phyloP scores from a whole-genome alignment of 2,113 vertebrate genomes.

The Microtus pennsylvanicus region DNA sequence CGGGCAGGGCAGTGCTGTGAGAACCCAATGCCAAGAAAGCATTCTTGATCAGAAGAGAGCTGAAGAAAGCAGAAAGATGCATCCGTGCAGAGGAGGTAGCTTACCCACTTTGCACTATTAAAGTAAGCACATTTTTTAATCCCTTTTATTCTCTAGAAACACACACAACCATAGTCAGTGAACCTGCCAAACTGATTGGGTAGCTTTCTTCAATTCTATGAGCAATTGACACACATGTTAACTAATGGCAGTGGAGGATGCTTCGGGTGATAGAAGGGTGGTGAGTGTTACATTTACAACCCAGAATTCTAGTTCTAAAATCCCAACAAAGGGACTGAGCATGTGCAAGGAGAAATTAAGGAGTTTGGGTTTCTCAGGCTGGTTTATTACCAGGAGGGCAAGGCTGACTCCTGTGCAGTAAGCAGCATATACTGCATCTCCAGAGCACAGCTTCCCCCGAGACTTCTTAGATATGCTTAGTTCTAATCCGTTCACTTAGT shows the following conservation, averaged over 20 bases:
- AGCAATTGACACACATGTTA: background rate
- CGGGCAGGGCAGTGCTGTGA: background rate
- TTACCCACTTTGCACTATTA: background rate
- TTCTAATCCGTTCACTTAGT: constrained; percentile 42
- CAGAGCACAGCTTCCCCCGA: constrained; percentile 58
- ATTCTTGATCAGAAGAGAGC: background rate
- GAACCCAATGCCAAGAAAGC: background rate
- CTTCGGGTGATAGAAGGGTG: background rate
- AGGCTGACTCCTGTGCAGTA: constrained; percentile 71
- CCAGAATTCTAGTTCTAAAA: constrained; percentile 52
- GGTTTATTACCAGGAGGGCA: constrained; percentile 63
- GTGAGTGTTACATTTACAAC: background rate
- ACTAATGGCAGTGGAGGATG: background rate
- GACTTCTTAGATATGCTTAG: constrained; percentile 29
- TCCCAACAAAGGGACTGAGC: background rate
- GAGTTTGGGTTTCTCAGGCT: constrained; percentile 58
- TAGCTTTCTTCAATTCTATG: constrained; percentile 18
- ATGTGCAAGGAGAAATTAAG: constrained; percentile 52
- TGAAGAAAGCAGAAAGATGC: background rate
- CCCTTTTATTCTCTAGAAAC: background rate
- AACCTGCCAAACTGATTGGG: background rate
- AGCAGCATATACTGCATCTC: constrained; percentile 45
- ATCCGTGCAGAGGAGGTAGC: accelerated
- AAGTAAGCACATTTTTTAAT: background rate
- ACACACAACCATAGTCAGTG: background rate